Evolutionary conservation across 2,113 vertebrate genomes (phyloP), one percentile per base, ranked within the genome.

Genomic region (Strigops habroptila): DNA sequence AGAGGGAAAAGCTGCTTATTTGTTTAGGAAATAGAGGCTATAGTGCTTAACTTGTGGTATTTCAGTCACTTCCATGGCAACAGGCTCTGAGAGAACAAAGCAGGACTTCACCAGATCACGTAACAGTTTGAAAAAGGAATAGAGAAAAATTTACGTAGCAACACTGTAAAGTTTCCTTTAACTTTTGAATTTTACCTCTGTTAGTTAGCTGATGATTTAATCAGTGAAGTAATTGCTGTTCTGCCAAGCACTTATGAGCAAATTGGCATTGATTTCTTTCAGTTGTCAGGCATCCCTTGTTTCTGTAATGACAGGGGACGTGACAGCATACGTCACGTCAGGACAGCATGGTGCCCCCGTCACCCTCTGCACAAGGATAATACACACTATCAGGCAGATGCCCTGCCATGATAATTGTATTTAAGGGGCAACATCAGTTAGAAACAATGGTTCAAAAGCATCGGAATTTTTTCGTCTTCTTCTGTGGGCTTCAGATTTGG

Each of bases 41-140:
- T 57, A 57, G 28, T 65, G 44, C 67, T 94, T 95, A 91, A 87
- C 43, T 94, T 77, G 30, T 13, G 25, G 19, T 83, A 91, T 95
- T 95, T 92, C 87, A 85, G n/a, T 86, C 82, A 95, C 60, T 96
- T 89, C 95, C 93, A 96, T 94, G 71, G 95, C 92, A 97, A 97
- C 95, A 73, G 71, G 60, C 77, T 92, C 62, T 46, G 51, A 52
- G 75, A 90, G 57, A 86, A 86, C 70, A 95, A 87, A 93, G 49
- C 24, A 46, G 37, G 49, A 69, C 85, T 83, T 95, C 59, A 71
- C 17, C 53, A 86, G 68, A 82, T 33, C 53, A 48, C 24, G 27
- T 63, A 86, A 82, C 43, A 77, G 14, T 49, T 83, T 94, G 75
- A 69, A 92, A 96, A 64, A 0, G 7, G n/a, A 86, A 71, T 4